phyloP scores from a whole-genome alignment of 2,113 vertebrate species.

The Junco hyemalis region DNA sequence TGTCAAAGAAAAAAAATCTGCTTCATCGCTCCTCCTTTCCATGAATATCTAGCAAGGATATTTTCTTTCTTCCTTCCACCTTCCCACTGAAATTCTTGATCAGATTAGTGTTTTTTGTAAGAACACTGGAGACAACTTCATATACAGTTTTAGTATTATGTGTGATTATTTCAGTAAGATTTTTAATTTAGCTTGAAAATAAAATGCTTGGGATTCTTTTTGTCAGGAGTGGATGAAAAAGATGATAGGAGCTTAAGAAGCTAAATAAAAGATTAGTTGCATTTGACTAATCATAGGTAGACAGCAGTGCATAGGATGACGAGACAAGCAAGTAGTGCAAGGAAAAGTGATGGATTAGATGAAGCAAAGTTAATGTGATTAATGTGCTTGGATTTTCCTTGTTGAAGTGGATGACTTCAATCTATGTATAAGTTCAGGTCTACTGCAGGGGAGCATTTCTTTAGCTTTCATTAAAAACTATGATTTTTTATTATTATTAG shows the following conservation, averaged over 20 bases:
- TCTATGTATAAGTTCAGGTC: not conserved
- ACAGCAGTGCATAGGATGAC: not conserved
- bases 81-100: not conserved
- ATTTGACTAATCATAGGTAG: slow-evolving; percentile 53
- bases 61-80: not conserved
- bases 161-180: not conserved
- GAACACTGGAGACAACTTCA: not conserved
- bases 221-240: not conserved
- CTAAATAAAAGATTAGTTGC: slow-evolving; percentile 51
- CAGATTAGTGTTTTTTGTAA: not conserved
- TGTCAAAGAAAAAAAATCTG: not conserved
- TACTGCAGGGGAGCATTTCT: not conserved
- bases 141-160: not conserved
- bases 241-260: not conserved
- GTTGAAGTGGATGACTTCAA: slow-evolving; percentile 24
- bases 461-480: not conserved
- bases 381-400: slow-evolving; percentile 34
- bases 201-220: not conserved
- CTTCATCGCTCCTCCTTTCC: not conserved
- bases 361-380: slow-evolving; percentile 58
- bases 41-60: not conserved
- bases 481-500: not conserved
- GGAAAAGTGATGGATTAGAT: slow-evolving; percentile 53
- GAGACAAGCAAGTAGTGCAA: slow-evolving; percentile 6
- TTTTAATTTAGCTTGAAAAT: not conserved